Evolutionary conservation across 2,797 vertebrate genomes (phyloP), one percentile per base, ranked within the genome.

Genomic region (Cynopterus sphinx): DNA sequence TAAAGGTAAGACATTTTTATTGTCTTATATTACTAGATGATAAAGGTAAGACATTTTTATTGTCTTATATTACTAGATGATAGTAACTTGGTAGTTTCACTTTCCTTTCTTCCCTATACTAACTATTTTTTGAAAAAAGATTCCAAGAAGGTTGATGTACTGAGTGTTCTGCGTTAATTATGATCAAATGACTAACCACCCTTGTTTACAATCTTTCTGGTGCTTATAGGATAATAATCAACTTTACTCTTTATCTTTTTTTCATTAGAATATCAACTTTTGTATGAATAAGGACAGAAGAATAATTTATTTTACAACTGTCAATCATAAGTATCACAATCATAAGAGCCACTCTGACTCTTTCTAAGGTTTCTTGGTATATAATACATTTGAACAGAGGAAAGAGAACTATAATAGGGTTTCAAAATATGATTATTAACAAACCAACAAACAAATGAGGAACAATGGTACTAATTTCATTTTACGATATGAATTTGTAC

Each of bases 71-170:
- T 68, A 87, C 33, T 41, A 55, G 70, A 74, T 79, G 31, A 78
- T 9, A 87, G n/a, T 85, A 43, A 93, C 11, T 57, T 3, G 55
- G 26, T 53, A 95, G 22, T 70, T 93, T 93, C 59, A 84, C 43
- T 93, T 91, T 94, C 63, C 17, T 93, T 86, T 89, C 61, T 96
- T 91, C 65, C 81, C 68, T 46, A 67, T 57, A 77, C 10, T 59
- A 91, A 49, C n/a, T 89, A 67, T 22, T 74, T 82, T 94, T 67
- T 46, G 39, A 41, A 92, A 59, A 89, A 90, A 87, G 13, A 74
- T 22, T 51, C 8, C n/a, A 77, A 81, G 11, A 71, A 84, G 12
- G 49, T 24, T 82, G 9, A 81, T 57, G 15, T 13, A 68, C 36
- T 21, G 26, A 36, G 65, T 81, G 26, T 94, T 96, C 16, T 87